Percentiles rank a stretch among this genome's conserved stretches.
Conservation (phyloP, 2,797 vertebrate species). For the Lepus oiostolus region DNA sequence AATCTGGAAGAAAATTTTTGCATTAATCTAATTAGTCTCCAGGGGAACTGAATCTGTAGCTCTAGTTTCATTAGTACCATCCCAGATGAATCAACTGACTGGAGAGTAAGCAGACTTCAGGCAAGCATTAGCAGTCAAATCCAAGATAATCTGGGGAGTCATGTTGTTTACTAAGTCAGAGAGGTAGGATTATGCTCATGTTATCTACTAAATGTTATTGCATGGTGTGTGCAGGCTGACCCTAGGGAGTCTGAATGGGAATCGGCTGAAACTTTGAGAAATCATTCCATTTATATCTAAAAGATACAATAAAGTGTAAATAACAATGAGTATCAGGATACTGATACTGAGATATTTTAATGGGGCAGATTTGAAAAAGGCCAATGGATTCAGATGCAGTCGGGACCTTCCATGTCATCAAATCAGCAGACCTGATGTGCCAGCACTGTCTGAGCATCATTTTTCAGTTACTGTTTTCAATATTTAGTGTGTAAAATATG, state of each 20-base stretch:
- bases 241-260: neutral
- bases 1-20: conserved; percentile 70
- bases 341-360: neutral
- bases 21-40: conserved; percentile 75
- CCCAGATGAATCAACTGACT: conserved; percentile 49
- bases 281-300: neutral
- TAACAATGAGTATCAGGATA: neutral
- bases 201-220: conserved; percentile 9
- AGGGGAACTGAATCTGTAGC: conserved; percentile 63
- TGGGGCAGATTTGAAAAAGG: conserved; percentile 35
- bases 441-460: neutral
- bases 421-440: neutral
- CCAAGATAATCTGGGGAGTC: conserved; percentile 38
- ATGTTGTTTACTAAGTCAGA: conserved; percentile 55
- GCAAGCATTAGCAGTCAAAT: conserved; percentile 31
- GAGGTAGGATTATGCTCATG: neutral
- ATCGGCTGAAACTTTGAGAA: conserved; percentile 47
- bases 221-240: neutral
- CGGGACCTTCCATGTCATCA: neutral
- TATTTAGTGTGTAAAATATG: conserved; percentile 32
- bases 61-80: conserved; percentile 68
- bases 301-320: neutral
- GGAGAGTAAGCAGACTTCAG: conserved; percentile 49
- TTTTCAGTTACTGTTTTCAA: neutral
- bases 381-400: neutral